Evolutionary conservation across 2,888 invertebrate species (phyloP).

Genomic region (Buathra laborator): DNA sequence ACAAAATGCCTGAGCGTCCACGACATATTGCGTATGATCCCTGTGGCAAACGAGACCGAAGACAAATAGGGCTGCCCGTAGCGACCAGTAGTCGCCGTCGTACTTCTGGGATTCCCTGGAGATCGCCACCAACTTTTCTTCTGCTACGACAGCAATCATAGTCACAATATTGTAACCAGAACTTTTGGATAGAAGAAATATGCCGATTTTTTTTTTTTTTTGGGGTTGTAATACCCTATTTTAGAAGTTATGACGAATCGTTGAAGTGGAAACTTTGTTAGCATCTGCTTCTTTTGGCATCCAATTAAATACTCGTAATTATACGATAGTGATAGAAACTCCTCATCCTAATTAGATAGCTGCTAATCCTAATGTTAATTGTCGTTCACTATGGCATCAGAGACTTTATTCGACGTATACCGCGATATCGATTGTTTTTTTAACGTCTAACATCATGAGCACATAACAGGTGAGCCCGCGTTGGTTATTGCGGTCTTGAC

Average conservation of each 20-base stretch:
- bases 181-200: background rate
- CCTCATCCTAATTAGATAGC: background rate
- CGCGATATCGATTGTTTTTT: background rate
- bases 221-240: too few relatives aligned
- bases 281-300: background rate
- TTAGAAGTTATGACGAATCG: background rate
- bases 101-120: slow-evolving; percentile 9
- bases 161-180: background rate
- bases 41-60: slow-evolving; percentile 68
- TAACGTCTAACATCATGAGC: background rate
- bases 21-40: slow-evolving; percentile 76
- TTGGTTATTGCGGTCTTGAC: background rate
- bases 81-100: slow-evolving; percentile 20
- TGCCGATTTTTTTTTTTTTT: too few relatives aligned
- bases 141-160: background rate
- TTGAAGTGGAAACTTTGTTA: background rate
- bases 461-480: background rate
- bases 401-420: background rate
- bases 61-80: slow-evolving; percentile 65
- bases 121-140: slow-evolving; percentile 18
- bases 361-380: background rate
- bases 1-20: slow-evolving; percentile 69
- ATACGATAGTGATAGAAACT: background rate
- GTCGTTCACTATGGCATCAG: background rate
- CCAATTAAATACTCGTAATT: background rate